These are phyloP conservation scores for Blastomussa wellsi DNA, from an alignment of 92 coral and sea anemone species.

Conservation along the genomic window DNA sequence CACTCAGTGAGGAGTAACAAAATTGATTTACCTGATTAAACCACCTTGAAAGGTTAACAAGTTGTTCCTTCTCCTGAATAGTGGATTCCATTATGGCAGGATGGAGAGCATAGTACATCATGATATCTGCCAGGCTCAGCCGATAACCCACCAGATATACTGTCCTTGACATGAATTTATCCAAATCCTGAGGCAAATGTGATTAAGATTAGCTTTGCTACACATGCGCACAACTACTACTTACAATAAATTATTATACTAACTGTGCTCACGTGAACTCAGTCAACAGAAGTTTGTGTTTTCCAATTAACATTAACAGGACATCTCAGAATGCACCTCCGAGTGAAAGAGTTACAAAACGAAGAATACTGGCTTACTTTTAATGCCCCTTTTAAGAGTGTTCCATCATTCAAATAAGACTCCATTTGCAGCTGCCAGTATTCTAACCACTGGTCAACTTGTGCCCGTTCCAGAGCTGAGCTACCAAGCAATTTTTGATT, in stretches of 20 bases:
- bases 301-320: no score
- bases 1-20: not conserved
- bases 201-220: not conserved
- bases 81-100: slow-evolving; percentile 51
- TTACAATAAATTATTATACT: no score
- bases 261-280: no score
- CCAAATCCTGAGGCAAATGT: slow-evolving; percentile 58
- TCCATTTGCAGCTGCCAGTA: slow-evolving; percentile 59
- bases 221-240: not conserved
- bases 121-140: slow-evolving; percentile 77
- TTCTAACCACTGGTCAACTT: slow-evolving; percentile 84
- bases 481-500: slow-evolving; percentile 55
- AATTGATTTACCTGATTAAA: slow-evolving; percentile 82
- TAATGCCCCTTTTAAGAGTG: slow-evolving; percentile 39
- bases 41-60: slow-evolving; percentile 87
- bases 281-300: no score
- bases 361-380: slow-evolving; percentile 36
- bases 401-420: slow-evolving; percentile 50
- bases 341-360: no score
- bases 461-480: slow-evolving; percentile 69
- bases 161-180: slow-evolving; percentile 59
- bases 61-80: slow-evolving; percentile 77
- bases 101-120: slow-evolving; percentile 75
- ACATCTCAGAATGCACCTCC: not conserved
- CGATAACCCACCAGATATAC: slow-evolving; percentile 72